Conservation (phyloP, 2,113 vertebrate species). For the Tamias sibiricus region DNA sequence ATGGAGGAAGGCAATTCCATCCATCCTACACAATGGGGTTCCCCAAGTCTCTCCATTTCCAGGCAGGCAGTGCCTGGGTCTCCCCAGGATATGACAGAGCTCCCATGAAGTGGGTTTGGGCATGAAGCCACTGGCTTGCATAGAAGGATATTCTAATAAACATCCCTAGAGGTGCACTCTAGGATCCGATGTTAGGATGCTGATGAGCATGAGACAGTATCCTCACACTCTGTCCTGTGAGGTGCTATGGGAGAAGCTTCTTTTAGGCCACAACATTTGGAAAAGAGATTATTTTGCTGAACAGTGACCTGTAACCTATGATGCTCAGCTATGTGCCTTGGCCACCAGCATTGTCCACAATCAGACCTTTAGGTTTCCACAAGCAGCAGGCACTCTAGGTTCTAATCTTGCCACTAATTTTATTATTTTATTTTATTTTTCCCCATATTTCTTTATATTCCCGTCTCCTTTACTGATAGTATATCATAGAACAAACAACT, state of each 20-base stretch:
- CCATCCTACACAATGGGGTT: background rate
- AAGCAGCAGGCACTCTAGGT: too few species aligned
- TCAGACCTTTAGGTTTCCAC: background rate
- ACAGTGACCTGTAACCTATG: too few species aligned
- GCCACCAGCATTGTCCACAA: background rate
- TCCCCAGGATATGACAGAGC: background rate
- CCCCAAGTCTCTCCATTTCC: background rate
- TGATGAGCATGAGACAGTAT: background rate
- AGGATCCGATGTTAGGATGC: background rate
- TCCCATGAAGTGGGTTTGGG: background rate
- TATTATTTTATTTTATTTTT: background rate
- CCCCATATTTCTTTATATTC: background rate
- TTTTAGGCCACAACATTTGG: background rate
- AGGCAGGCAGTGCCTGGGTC: too few species aligned
- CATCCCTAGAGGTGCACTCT: background rate
- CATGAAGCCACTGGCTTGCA: background rate
- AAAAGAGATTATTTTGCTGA: background rate
- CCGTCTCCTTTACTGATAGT: background rate
- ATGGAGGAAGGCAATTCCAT: background rate
- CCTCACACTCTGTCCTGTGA: background rate
- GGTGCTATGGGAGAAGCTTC: background rate
- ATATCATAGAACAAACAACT: background rate
- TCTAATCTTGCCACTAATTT: background rate
- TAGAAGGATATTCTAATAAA: background rate
- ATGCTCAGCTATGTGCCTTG: background rate